phyloP scores from a whole-genome alignment of 1,140 invertebrate species.

The Cheumatopsyche charites region DNA sequence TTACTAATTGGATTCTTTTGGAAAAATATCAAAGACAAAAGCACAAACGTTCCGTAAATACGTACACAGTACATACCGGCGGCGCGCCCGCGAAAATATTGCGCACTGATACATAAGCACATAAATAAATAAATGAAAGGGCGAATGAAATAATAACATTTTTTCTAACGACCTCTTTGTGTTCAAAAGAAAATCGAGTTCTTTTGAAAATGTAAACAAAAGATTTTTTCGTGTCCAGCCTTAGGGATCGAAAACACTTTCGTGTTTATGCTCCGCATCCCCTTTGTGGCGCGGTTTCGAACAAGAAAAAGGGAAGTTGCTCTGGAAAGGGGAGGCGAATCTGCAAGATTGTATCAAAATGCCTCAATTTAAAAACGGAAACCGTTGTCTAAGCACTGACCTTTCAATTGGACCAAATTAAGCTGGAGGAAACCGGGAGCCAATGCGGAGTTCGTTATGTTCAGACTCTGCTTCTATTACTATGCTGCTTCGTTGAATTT shows the following conservation, averaged over 20 bases:
- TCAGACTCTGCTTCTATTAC: too few relatives aligned
- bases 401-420: conserved; percentile 12
- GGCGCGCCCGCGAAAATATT: conserved; percentile 27
- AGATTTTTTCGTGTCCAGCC: conserved; percentile 41
- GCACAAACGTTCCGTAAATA: conserved; percentile 35
- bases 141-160: conserved; percentile 46
- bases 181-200: conserved; percentile 39
- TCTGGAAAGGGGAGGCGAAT: background rate
- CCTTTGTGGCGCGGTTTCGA: conserved; percentile 28
- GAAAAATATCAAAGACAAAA: conserved; percentile 37
- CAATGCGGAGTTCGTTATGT: too few relatives aligned
- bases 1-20: conserved; percentile 42
- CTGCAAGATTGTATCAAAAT: conserved; percentile 32
- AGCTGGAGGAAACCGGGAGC: background rate
- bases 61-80: too few relatives aligned
- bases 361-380: conserved; percentile 28
- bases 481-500: too few relatives aligned
- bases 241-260: conserved; percentile 40
- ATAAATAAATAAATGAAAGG: conserved; percentile 31
- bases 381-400: conserved; percentile 13
- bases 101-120: conserved; percentile 13
- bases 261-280: conserved; percentile 34
- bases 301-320: background rate
- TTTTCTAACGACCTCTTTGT: conserved; percentile 40
- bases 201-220: conserved; percentile 40